Evolutionary conservation across 2,113 vertebrate species (phyloP), one percentile per base, ranked within the genome.

Genomic region (Lepus timidus): DNA sequence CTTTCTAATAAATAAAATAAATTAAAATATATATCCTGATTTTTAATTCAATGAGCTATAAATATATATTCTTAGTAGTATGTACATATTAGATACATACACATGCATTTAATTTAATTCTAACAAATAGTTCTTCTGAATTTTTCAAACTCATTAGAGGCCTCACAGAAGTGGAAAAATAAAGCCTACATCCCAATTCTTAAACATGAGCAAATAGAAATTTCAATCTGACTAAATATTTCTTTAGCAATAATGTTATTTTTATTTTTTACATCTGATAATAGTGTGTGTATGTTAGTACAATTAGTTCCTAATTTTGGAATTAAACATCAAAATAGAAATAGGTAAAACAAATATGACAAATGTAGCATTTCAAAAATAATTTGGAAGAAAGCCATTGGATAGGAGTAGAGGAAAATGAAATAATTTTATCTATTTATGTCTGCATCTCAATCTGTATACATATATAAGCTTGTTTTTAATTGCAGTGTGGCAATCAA

Each of bases 401-500:
- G 4, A 16, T 23, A 6, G 22, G 8, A 8, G 3, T 10, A n/a
- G 22, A 80, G 6, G 11, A 92, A 89, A 81, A 31, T 65, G 76
- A 74, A 90, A 51, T 62, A 29, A 70, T 85, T 58, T 27, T 14
- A 23, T 49, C 85, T 92, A 44, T 44, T 44, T 44, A 44, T 44
- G 44, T 44, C 44, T 44, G 44, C 44, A 44, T 44, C 6, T 7
- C 6, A 7, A 90, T 91, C 19, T 75, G 20, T 44, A 3, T 73
- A 64, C 25, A 2, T 81, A 31, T 27, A 14, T 67, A 87, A 71
- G 65, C 86, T 90, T 39, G 31, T 58, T 93, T 87, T 83, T 52
- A 92, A 81, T 17, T 39, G 27, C 87, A 90, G 14, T 84, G 86
- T 92, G 39, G 19, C 27, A 73, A 76, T 85, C 27, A 36, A 85